Conservation (phyloP, 1,140 invertebrate genomes). For the Drosophila albomicans region DNA sequence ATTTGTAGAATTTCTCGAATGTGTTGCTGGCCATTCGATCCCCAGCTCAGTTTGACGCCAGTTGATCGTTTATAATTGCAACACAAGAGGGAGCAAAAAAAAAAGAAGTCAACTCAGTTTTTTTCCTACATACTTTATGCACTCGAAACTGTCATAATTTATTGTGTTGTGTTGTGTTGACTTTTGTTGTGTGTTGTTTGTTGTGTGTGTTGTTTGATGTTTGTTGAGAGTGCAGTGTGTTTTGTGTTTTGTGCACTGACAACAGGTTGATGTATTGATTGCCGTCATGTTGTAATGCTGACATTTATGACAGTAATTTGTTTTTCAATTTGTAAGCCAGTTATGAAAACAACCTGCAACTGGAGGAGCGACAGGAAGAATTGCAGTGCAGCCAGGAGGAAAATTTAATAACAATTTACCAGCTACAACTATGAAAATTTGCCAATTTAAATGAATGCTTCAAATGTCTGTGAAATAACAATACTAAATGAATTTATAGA, state of each 20-base stretch:
- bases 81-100: slow-evolving; percentile 29
- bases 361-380: slow-evolving; percentile 5
- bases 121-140: slow-evolving; percentile 46
- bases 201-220: slow-evolving; percentile 11
- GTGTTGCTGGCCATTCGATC: slow-evolving; percentile 49
- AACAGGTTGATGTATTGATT: slow-evolving; percentile 80
- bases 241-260: slow-evolving; percentile 57
- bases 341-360: slow-evolving; percentile 35
- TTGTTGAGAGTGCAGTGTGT: slow-evolving; percentile 26
- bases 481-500: neutral
- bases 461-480: neutral
- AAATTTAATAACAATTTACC: slow-evolving; percentile 4
- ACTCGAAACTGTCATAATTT: slow-evolving; percentile 79
- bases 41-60: slow-evolving; percentile 44
- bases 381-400: neutral
- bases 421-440: slow-evolving; percentile 3
- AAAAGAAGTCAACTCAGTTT: slow-evolving; percentile 14
- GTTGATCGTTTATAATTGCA: slow-evolving; percentile 58
- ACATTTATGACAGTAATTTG: slow-evolving; percentile 83
- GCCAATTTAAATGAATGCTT: slow-evolving; percentile 2
- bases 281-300: slow-evolving; percentile 80
- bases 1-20: slow-evolving; percentile 65
- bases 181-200: slow-evolving; percentile 19
- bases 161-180: slow-evolving; percentile 44
- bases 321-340: slow-evolving; percentile 77